These are phyloP conservation scores for Aphis gossypii DNA, from an alignment of 1,140 invertebrate genomes.

Conservation along the genomic window DNA sequence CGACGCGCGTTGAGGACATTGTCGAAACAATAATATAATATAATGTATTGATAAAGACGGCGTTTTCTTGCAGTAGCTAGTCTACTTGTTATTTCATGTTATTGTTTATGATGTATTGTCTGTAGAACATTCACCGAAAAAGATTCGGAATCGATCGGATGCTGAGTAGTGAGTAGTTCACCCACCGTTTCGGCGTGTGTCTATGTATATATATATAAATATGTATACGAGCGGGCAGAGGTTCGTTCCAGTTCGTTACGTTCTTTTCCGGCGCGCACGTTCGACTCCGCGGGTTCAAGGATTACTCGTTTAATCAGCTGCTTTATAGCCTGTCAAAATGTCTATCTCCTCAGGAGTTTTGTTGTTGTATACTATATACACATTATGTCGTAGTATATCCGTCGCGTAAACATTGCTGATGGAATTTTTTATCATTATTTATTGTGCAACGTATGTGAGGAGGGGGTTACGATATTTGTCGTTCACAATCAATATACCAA, in stretches of 20 bases:
- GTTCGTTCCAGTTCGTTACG: conserved; percentile 22
- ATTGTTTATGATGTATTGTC: neutral
- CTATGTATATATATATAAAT: neutral
- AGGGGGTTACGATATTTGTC: neutral
- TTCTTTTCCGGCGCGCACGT: neutral
- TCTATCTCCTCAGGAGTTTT: neutral
- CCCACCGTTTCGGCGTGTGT: neutral
- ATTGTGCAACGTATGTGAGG: neutral
- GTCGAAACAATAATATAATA: neutral
- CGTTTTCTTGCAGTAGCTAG: neutral
- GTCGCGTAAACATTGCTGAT: neutral
- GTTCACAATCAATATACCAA: neutral
- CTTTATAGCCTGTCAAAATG: conserved; percentile 26
- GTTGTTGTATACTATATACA: neutral
- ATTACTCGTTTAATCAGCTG: conserved; percentile 38
- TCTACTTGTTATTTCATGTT: neutral
- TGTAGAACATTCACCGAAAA: neutral
- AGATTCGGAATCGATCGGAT: conserved; percentile 27
- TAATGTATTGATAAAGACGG: neutral
- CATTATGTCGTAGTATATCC: neutral
- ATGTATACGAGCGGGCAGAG: neutral
- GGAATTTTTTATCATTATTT: conserved; percentile 18
- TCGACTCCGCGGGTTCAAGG: conserved; percentile 34
- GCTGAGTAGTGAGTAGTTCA: neutral
- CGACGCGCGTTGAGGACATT: neutral